Percentiles rank a stretch among this genome's conserved stretches.
phyloP scores from a whole-genome alignment of 2,113 vertebrate genomes.

The Caranx melampygus region DNA sequence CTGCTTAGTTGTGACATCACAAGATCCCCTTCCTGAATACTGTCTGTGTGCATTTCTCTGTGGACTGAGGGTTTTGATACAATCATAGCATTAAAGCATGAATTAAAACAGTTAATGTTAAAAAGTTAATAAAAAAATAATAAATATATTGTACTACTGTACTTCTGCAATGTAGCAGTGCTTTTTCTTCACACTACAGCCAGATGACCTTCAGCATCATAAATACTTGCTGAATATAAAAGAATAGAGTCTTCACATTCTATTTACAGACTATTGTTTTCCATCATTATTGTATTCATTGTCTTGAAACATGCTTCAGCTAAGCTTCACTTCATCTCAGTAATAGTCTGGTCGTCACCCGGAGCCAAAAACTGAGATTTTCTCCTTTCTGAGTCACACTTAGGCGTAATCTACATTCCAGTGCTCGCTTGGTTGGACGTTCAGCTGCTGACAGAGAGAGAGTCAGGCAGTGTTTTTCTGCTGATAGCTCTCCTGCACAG shows the following conservation, averaged over 20 bases:
- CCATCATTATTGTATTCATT: not conserved
- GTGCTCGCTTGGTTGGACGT: slow-evolving; percentile 34
- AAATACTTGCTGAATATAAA: not conserved
- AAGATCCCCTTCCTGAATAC: no score
- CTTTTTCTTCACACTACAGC: not conserved
- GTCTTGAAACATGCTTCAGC: slow-evolving; percentile 4
- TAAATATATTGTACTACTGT: not conserved
- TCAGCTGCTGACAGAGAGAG: slow-evolving; percentile 55
- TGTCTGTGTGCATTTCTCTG: no score
- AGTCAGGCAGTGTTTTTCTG: slow-evolving; percentile 41
- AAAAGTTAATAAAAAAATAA: no score
- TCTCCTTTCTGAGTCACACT: slow-evolving; percentile 17
- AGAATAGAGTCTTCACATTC: not conserved
- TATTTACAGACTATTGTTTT: not conserved
- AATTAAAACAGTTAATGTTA: no score
- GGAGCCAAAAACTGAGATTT: not conserved
- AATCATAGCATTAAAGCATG: no score
- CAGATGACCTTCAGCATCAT: not conserved
- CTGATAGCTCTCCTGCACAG: slow-evolving; percentile 60
- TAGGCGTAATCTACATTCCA: slow-evolving; percentile 50
- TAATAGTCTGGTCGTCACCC: slow-evolving; percentile 1
- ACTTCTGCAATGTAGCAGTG: no score
- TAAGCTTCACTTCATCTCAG: slow-evolving; percentile 18
- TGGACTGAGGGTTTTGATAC: no score
- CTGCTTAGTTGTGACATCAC: no score